Percentiles rank a stretch among this genome's conserved stretches.
phyloP scores from a whole-genome alignment of 2,113 vertebrate species.

The Lophius piscatorius region DNA sequence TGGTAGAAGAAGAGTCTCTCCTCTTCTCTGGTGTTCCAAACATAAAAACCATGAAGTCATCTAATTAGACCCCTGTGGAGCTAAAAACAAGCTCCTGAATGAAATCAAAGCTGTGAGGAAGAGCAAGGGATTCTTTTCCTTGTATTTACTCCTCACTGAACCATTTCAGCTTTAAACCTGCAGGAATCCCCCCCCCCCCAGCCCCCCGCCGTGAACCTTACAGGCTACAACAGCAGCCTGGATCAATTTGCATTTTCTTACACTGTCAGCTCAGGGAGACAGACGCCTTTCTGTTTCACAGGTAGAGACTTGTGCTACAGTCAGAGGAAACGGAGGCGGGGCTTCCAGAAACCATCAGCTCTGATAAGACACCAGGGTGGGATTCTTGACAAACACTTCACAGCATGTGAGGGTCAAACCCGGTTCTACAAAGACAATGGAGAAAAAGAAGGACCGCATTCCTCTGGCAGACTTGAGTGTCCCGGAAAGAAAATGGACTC shows the following conservation, averaged over 20 bases:
- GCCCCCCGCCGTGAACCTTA: constrained; percentile 41
- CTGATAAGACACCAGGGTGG: constrained; percentile 51
- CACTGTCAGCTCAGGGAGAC: constrained; percentile 25
- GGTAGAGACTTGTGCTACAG: constrained; percentile 63
- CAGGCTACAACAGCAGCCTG: constrained; percentile 50
- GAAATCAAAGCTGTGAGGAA: too few relatives aligned
- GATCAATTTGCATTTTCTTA: constrained; percentile 45
- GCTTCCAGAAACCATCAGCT: constrained; percentile 27
- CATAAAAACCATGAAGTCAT: not conserved
- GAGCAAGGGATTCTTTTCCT: constrained; percentile 16
- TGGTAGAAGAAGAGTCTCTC: too few relatives aligned
- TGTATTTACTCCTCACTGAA: constrained; percentile 39
- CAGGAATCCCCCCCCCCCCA: constrained; percentile 35
- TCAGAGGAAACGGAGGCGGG: constrained; percentile 42
- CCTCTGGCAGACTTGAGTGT: constrained; percentile 26
- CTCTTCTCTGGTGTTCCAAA: constrained; percentile 7
- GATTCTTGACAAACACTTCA: constrained; percentile 32
- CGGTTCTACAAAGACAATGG: constrained; percentile 35
- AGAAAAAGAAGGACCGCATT: constrained; percentile 40
- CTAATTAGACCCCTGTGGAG: constrained; percentile 15
- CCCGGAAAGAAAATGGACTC: constrained; percentile 4
- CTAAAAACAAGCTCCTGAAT: too few relatives aligned
- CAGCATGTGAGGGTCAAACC: constrained; percentile 28
- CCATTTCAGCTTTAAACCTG: constrained; percentile 29
- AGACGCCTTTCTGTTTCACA: constrained; percentile 40